Conservation (phyloP, 1,140 invertebrate genomes). For the Papilio glaucus region DNA sequence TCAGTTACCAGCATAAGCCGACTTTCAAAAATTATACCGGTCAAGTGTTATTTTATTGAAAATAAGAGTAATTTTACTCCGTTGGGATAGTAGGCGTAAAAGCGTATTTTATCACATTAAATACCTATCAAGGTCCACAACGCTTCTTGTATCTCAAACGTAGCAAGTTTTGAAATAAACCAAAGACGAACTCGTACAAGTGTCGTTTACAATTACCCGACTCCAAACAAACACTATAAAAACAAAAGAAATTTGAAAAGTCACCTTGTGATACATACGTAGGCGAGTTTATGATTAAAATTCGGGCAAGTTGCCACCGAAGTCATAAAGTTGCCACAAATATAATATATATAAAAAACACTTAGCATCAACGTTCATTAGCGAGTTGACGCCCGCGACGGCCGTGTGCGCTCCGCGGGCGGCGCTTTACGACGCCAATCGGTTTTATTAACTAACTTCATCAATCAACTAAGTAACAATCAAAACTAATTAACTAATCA, state of each 20-base stretch:
- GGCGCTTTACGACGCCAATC: not conserved
- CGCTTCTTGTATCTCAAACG: not conserved
- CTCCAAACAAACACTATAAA: slow-evolving; percentile 9
- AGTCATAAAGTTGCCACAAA: slow-evolving; percentile 23
- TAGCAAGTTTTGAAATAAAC: slow-evolving; percentile 5
- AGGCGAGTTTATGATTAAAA: slow-evolving; percentile 15
- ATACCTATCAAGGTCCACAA: not conserved
- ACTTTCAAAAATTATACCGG: too few species aligned
- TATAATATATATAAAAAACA: slow-evolving; percentile 24
- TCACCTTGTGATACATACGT: slow-evolving; percentile 26
- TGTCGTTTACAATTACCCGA: not conserved
- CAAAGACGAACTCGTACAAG: not conserved
- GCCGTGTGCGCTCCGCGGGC: slow-evolving; percentile 10
- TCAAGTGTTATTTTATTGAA: too few species aligned
- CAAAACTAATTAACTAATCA: slow-evolving; percentile 16
- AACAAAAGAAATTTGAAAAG: slow-evolving; percentile 14
- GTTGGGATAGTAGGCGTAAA: not conserved
- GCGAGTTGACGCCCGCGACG: slow-evolving; percentile 22
- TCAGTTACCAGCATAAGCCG: too few species aligned
- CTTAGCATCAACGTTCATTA: slow-evolving; percentile 27
- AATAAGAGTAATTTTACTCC: too few species aligned
- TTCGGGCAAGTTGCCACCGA: slow-evolving; percentile 25
- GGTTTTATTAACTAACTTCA: slow-evolving; percentile 7
- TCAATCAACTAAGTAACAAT: slow-evolving; percentile 9
- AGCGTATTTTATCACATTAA: slow-evolving; percentile 1